Conservation (phyloP, 2,797 vertebrate genomes). For the Kryptolebias ocellatus region DNA sequence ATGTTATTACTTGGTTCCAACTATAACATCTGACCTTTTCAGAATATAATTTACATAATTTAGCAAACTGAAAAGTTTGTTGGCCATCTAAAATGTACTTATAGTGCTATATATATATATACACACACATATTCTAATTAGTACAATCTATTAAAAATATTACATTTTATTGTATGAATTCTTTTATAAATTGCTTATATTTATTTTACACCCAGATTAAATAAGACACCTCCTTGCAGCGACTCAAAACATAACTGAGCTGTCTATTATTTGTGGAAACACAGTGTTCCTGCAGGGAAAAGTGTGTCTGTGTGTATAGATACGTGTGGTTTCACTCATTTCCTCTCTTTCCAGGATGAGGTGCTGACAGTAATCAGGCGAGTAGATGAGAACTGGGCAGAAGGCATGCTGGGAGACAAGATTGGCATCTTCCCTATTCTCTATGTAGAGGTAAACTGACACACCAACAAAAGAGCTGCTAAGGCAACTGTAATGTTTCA, state of each 20-base stretch:
- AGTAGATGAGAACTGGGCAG: slow-evolving; percentile 99
- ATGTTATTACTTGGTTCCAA: no score
- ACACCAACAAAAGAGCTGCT: slow-evolving; percentile 26
- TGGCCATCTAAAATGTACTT: not conserved
- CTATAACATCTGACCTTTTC: not conserved
- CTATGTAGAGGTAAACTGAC: slow-evolving; percentile 92
- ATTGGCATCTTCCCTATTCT: slow-evolving; percentile 98
- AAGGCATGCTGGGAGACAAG: slow-evolving; percentile 99
- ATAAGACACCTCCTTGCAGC: not conserved
- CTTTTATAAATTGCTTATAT: not conserved
- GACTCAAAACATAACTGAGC: not conserved
- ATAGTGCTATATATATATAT: not conserved
- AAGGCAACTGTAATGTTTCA: slow-evolving; percentile 16
- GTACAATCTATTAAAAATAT: not conserved
- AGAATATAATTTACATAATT: not conserved
- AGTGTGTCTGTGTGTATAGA: slow-evolving; percentile 13
- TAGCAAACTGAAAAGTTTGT: no score
- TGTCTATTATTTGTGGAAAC: slow-evolving; percentile 4
- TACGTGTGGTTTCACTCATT: slow-evolving; percentile 45
- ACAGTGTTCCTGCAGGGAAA: not conserved
- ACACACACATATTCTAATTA: not conserved
- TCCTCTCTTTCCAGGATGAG: slow-evolving; percentile 87
- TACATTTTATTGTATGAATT: not conserved
- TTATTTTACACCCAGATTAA: not conserved
- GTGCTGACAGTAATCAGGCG: slow-evolving; percentile 97